These are phyloP conservation scores for Emmelina monodactyla DNA, from an alignment of 2,888 invertebrate genomes.

Conservation along the genomic window DNA sequence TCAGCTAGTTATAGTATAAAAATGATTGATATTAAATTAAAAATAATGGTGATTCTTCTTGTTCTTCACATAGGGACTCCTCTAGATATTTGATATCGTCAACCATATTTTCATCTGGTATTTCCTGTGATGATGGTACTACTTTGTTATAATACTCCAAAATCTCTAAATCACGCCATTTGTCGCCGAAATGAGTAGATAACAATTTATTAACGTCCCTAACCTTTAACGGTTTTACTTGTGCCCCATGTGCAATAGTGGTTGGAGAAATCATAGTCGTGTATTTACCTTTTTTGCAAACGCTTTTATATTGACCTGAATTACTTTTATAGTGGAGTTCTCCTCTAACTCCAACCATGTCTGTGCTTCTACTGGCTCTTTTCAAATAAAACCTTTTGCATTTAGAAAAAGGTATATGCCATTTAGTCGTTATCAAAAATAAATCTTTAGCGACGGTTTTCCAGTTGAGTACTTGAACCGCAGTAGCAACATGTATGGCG, in stretches of 20 bases:
- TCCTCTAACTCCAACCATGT: slow-evolving; percentile 13
- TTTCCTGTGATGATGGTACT: slow-evolving; percentile 1
- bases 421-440: slow-evolving; percentile 12
- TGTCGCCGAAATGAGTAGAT: slow-evolving; percentile 1
- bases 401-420: slow-evolving; percentile 16
- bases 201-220: slow-evolving; percentile 1
- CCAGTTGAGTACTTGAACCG: slow-evolving; percentile 11
- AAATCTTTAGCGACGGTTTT: slow-evolving; percentile 10
- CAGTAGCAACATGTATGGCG: slow-evolving; percentile 11
- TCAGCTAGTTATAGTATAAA: too few relatives aligned
- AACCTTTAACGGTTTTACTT: slow-evolving; percentile 1
- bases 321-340: slow-evolving; percentile 14
- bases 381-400: slow-evolving; percentile 17
- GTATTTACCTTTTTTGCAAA: slow-evolving; percentile 12
- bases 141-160: slow-evolving; percentile 1
- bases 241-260: slow-evolving; percentile 1
- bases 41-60: too few relatives aligned
- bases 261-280: slow-evolving; percentile 6
- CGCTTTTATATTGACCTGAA: slow-evolving; percentile 14
- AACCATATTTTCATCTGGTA: too few relatives aligned
- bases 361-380: slow-evolving; percentile 5
- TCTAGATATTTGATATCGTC: too few relatives aligned
- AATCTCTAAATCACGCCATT: slow-evolving; percentile 2
- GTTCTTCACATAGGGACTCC: too few relatives aligned
- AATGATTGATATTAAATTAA: too few relatives aligned